phyloP scores from a whole-genome alignment of 1,140 invertebrate genomes.

The Hestina assimilis region DNA sequence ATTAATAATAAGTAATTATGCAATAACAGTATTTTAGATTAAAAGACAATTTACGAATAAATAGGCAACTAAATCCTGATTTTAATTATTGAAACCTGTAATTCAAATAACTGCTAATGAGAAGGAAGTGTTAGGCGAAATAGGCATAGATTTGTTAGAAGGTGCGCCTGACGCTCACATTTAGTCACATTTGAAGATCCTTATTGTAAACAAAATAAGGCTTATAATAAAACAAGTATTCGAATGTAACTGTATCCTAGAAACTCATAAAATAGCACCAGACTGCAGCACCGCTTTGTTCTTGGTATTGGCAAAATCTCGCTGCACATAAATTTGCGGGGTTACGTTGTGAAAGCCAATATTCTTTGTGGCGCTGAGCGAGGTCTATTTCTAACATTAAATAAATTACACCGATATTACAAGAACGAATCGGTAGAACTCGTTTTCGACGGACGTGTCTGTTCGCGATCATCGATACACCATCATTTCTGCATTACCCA shows the following conservation, averaged over 20 bases:
- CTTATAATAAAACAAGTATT: conserved; percentile 8
- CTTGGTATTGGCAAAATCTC: conserved; percentile 56
- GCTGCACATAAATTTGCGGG: conserved; percentile 66
- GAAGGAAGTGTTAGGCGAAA: conserved; percentile 14
- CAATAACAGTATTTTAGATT: neutral
- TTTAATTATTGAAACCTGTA: conserved; percentile 3
- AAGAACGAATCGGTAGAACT: conserved; percentile 72
- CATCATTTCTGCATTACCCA: conserved; percentile 55
- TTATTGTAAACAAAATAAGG: conserved; percentile 1
- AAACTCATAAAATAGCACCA: conserved; percentile 32
- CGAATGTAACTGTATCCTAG: conserved; percentile 12
- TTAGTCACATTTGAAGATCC: neutral
- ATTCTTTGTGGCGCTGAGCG: conserved; percentile 69
- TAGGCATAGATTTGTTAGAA: conserved; percentile 18
- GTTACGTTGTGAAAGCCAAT: conserved; percentile 76
- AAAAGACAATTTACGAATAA: neutral
- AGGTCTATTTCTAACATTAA: conserved; percentile 75
- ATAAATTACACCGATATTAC: conserved; percentile 76
- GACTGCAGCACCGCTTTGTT: conserved; percentile 20
- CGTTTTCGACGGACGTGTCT: conserved; percentile 66
- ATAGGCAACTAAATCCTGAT: neutral
- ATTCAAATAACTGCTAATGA: conserved; percentile 21
- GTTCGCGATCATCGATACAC: conserved; percentile 51
- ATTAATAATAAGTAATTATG: too few species aligned
- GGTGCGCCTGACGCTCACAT: conserved; percentile 10